Conservation (phyloP, 2,113 vertebrate species). For the crab-eating macaque (Macaca fascicularis) region DNA sequence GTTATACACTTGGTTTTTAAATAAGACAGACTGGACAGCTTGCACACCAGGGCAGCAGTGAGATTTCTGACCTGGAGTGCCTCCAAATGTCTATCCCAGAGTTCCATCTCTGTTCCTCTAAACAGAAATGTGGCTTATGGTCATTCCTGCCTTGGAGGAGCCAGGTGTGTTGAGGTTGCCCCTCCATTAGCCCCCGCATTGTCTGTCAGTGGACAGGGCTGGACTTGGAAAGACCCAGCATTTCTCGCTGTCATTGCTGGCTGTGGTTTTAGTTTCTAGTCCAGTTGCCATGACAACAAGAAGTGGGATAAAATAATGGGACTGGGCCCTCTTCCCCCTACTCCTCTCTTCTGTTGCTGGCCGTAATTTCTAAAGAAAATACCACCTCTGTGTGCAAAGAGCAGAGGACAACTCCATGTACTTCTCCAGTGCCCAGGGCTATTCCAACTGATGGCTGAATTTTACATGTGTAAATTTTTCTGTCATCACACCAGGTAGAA, state of each 20-base stretch:
- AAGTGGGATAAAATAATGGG: neutral
- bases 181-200: rapidly evolving
- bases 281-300: neutral
- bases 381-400: neutral
- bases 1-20: neutral
- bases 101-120: neutral
- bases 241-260: neutral
- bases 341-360: neutral
- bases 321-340: neutral
- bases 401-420: neutral
- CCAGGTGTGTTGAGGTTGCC: too few relatives aligned
- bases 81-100: neutral
- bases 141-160: rapidly evolving
- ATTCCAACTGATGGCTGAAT: neutral
- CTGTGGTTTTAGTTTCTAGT: neutral
- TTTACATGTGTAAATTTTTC: neutral
- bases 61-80: neutral
- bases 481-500: neutral
- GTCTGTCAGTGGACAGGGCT: rapidly evolving
- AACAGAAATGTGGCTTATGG: rapidly evolving
- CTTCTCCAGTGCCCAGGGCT: neutral
- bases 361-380: neutral
- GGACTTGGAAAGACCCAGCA: neutral
- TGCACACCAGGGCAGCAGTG: too few relatives aligned
- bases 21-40: neutral